Percentiles rank a stretch among this genome's conserved stretches.
These are phyloP conservation scores for Pseudopipra pipra DNA, from an alignment of 2,113 vertebrate genomes.

Conservation along the genomic window DNA sequence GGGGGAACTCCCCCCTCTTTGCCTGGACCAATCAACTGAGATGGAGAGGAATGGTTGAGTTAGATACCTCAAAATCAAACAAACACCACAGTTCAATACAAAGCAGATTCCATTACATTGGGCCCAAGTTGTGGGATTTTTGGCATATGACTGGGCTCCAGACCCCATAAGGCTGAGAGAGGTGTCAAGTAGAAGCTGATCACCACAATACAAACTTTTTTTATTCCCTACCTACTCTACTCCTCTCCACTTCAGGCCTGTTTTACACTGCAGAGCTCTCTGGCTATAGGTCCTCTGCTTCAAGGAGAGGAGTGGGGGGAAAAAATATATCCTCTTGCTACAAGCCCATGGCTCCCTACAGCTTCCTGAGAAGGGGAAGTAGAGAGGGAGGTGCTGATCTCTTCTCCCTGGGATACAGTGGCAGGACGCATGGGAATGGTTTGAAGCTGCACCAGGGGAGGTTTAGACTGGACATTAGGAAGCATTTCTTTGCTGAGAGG, in stretches of 20 bases:
- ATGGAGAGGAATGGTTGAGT: neutral
- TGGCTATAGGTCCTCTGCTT: neutral
- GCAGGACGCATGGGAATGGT: neutral
- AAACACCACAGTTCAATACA: neutral
- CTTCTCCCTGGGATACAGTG: neutral
- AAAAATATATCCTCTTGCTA: neutral
- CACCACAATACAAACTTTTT: neutral
- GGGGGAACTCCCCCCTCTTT: slow-evolving; percentile 87
- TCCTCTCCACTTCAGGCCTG: neutral
- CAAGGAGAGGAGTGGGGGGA: neutral
- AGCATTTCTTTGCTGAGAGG: neutral
- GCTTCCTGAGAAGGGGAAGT: neutral
- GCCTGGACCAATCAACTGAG: slow-evolving; percentile 81
- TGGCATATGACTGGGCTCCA: neutral
- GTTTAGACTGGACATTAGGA: neutral
- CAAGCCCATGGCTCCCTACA: neutral
- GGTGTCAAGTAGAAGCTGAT: neutral
- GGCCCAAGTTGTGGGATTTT: neutral
- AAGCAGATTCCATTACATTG: neutral
- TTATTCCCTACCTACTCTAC: neutral
- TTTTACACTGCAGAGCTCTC: neutral
- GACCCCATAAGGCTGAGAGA: neutral
- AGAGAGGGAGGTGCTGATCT: neutral
- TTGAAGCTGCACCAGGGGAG: neutral
- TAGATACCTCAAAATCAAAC: neutral